Base-by-base conservation (phyloP, 2,797 vertebrate species). In the Amazonetta brasiliensis region DNA sequence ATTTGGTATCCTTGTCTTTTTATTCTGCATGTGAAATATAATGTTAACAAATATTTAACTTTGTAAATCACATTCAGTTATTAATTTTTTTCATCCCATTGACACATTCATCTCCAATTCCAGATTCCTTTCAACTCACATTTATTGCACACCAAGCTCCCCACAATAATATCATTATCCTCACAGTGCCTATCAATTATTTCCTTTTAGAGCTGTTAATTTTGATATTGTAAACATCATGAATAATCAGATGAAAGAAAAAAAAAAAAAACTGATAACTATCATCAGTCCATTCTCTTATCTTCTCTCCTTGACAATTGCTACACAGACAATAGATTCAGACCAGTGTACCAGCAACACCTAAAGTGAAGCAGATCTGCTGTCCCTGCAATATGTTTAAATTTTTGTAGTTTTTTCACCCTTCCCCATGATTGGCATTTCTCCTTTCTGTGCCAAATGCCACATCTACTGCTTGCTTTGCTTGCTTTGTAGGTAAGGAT, bases 21-120 rank as follows among this genome's bases (percentile, higher is more conserved):
- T 67, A 90, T 88, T 89, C 79, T 75, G 19, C 43, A 81, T 33
- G n/a, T 92, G 58, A 41, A 82, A 91, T 90, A 81, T 56, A 86
- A 54, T 21, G 35, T 28, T 88, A 84, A 76, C 35, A 90, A 96
- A 89, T 89, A 95, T 73, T 92, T 91, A 91, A 87, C 54, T 85
- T 60, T 30, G 48, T 46, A 91, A 87, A 95, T 79, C 1, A 19
- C 62, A 59, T 90, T 82, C 44, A 79, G 52, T 84, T 84, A 58
- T 23, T 37, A 10, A 22, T 48, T 46, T 89, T 92, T 92, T 68
- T 50, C 11, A 23, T 79, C 60, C 19, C 26, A 62, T 44, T 84
- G 89, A 77, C 60, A 84, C 8, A 43, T 74, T 90, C 75, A 87
- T 56, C n/a, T 73, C 35, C 50, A 87, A 35, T 68, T 85, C 25